Conservation (phyloP, 2,797 vertebrate genomes). For the Coilia nasus region DNA sequence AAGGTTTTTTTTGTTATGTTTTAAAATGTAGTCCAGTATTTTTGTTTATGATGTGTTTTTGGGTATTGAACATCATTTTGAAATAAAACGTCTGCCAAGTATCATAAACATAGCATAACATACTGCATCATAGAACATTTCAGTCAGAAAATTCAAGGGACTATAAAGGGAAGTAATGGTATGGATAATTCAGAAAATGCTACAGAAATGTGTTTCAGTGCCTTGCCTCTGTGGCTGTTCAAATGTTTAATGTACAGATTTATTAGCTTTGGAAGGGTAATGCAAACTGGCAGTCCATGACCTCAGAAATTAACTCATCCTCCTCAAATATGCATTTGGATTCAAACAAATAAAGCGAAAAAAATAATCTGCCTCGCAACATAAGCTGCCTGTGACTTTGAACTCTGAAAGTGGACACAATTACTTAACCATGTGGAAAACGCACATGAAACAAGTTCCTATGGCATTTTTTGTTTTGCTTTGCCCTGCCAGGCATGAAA, state of each 20-base stretch:
- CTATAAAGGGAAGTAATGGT: not conserved
- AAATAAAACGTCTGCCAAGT: too few relatives aligned
- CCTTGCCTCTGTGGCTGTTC: not conserved
- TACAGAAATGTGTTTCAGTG: not conserved
- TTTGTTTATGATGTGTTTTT: too few relatives aligned
- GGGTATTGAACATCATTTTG: too few relatives aligned
- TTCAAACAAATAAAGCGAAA: not conserved
- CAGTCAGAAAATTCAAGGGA: not conserved
- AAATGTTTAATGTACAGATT: constrained; percentile 11
- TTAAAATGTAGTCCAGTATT: too few relatives aligned
- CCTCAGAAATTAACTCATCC: not conserved
- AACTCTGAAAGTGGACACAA: not conserved
- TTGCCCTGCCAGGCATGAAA: not conserved
- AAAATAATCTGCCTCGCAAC: not conserved
- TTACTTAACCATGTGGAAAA: not conserved
- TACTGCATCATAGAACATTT: not conserved
- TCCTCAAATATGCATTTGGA: not conserved
- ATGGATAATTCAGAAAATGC: not conserved
- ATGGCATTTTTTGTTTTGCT: not conserved
- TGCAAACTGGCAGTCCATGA: not conserved
- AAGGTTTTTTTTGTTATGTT: too few relatives aligned
- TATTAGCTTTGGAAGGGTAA: not conserved
- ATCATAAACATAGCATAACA: too few relatives aligned
- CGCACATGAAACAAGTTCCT: not conserved
- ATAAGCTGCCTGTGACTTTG: not conserved